Conservation (phyloP, 1,140 invertebrate species). For the Anagrus nilaparvatae region DNA sequence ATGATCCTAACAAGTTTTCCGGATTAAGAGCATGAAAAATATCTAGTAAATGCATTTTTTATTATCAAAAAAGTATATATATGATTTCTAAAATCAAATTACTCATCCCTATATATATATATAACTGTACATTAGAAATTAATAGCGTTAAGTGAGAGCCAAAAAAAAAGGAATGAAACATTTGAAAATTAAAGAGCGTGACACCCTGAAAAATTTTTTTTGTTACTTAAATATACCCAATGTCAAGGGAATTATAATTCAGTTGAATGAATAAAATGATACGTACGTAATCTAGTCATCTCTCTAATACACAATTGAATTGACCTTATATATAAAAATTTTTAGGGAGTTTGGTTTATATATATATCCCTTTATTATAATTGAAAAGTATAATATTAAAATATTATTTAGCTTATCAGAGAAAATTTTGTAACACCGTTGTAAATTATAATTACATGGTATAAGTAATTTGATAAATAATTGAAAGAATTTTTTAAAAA, state of each 20-base stretch:
- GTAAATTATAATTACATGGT: too few species aligned
- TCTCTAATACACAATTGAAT: too few species aligned
- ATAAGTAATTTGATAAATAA: too few species aligned
- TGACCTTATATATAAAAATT: too few species aligned
- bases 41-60: conserved; percentile 8
- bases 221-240: too few species aligned
- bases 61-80: not conserved
- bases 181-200: conserved; percentile 36
- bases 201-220: conserved; percentile 25
- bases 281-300: conserved; percentile 13
- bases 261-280: conserved; percentile 1
- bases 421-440: too few species aligned
- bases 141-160: conserved; percentile 30
- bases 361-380: too few species aligned
- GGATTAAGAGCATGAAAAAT: conserved; percentile 22
- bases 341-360: too few species aligned
- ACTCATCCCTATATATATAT: conserved; percentile 5
- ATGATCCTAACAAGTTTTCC: conserved; percentile 17
- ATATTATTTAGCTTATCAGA: too few species aligned
- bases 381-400: too few species aligned
- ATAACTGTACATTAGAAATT: conserved; percentile 31
- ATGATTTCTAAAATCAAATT: conserved; percentile 15
- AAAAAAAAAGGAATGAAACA: too few species aligned
- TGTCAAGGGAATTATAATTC: conserved; percentile 10
- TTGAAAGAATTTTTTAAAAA: too few species aligned